These are phyloP conservation scores for Gymnoscopelus braueri DNA, from an alignment of 2,797 vertebrate genomes.

Conservation along the genomic window DNA sequence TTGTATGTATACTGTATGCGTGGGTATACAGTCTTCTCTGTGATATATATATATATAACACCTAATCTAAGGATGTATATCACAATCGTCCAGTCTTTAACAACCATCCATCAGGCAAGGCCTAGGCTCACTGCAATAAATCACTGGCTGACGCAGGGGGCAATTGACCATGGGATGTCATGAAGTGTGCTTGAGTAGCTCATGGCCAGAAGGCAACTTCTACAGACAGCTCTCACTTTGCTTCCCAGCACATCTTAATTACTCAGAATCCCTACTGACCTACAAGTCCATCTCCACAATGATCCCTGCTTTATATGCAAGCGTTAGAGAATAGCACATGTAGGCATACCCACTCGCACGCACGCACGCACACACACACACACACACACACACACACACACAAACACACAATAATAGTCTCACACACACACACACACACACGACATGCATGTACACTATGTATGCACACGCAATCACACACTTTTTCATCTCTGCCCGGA, in stretches of 20 bases:
- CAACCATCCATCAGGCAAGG: constrained; percentile 46
- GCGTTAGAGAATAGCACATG: constrained; percentile 29
- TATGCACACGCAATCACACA: neutral
- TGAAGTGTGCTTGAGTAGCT: constrained; percentile 63
- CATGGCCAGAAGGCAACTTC: constrained; percentile 62
- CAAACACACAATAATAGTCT: constrained; percentile 1
- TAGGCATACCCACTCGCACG: too few relatives aligned
- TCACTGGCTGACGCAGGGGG: constrained; percentile 69
- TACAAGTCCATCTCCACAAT: constrained; percentile 66
- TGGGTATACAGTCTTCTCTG: neutral
- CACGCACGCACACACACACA: too few relatives aligned
- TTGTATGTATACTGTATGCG: neutral
- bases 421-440: too few relatives aligned
- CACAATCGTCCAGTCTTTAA: constrained; percentile 44
- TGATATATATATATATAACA: constrained; percentile 3
- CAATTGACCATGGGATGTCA: constrained; percentile 71
- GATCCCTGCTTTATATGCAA: constrained; percentile 68
- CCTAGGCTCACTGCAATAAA: constrained; percentile 63
- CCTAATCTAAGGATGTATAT: constrained; percentile 45
- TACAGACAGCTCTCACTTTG: constrained; percentile 69
- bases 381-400: neutral
- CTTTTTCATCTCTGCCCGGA: constrained; percentile 27
- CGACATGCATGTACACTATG: neutral
- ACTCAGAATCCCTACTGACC: constrained; percentile 73
- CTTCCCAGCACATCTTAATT: constrained; percentile 75